Evolutionary conservation across 1,140 invertebrate species (phyloP), one percentile per base, ranked within the genome.

Genomic region (Drosophila ercepeae): DNA sequence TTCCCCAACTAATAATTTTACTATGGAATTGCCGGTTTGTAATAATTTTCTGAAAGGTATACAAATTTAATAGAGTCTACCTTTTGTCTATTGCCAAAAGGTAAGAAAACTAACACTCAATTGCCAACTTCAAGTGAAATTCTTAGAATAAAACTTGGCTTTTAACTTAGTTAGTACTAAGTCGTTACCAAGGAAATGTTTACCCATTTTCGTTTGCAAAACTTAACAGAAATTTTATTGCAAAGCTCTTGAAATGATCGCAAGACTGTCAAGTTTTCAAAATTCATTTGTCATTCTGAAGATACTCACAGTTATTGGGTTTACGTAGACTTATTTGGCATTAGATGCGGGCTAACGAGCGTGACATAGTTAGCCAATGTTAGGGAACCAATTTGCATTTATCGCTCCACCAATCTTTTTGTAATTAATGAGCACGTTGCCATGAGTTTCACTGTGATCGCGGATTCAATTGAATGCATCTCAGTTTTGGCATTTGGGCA

Each of bases 291-390:
- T 16, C 36, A 39, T 39, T 39, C 16, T 39, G 2, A 13, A 39
- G 9, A 4, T 3, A 32, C 4, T 32, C 27, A 32, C 9, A 0
- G 3, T 0, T 14, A 16, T 8, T 14, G 0, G 2, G 3, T 16
- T 39, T 0, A 6, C 9, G 0, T 7, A 14, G 13, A 13, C 36
- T 13, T 14, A 48, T 13, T 23, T 3, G 7, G 8, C 9, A 8
- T 16, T 32, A n/a, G 13, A 27, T 29, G 25, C 46, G 14, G 46
- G 23, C 8, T 21, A 42, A 41, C 50, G 23, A 41, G 18, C 18
- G 52, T 60, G 58, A 60, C 59, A 63, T 29, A 36, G 59, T 63
- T 63, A 46, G 29, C 54, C 41, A 63, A 27, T 46, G 59, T 36
- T 21, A 60, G 59, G 39, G 41, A 63, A 63, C 41, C 19, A 58